These are phyloP conservation scores for Cinclus mexicanus DNA, from an alignment of 2,113 vertebrate species.

Conservation along the genomic window DNA sequence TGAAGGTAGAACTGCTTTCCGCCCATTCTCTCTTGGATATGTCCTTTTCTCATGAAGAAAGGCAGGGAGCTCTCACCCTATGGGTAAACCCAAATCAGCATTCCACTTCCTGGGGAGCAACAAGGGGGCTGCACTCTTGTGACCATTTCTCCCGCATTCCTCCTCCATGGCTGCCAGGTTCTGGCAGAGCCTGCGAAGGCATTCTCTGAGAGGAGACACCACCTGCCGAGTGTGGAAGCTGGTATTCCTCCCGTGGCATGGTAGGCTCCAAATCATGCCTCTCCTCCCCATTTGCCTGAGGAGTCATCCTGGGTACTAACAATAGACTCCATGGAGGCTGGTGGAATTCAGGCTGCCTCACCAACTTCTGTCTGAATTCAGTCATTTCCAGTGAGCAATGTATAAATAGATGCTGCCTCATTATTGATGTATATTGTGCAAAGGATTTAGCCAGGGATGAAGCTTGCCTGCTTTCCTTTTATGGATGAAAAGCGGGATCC, in stretches of 20 bases:
- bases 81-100: background rate
- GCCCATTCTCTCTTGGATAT: background rate
- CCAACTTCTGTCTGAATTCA: slow-evolving; percentile 8
- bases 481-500: slow-evolving; percentile 24
- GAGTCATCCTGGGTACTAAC: slow-evolving; percentile 24
- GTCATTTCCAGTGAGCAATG: slow-evolving; percentile 13
- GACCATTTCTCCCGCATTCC: background rate
- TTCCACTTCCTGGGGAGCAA: background rate
- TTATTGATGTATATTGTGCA: slow-evolving; percentile 25
- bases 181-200: background rate
- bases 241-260: background rate
- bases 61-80: background rate
- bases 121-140: accelerated
- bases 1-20: background rate
- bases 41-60: background rate
- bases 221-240: background rate
- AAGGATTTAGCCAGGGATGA: background rate
- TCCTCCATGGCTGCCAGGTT: background rate
- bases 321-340: slow-evolving; percentile 20
- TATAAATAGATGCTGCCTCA: slow-evolving; percentile 35
- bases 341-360: slow-evolving; percentile 2
- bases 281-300: background rate
- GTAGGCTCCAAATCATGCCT: slow-evolving; percentile 2
- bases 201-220: background rate
- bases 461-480: slow-evolving; percentile 28